Conservation (phyloP, 2,113 vertebrate genomes). For the Tamias sibiricus region DNA sequence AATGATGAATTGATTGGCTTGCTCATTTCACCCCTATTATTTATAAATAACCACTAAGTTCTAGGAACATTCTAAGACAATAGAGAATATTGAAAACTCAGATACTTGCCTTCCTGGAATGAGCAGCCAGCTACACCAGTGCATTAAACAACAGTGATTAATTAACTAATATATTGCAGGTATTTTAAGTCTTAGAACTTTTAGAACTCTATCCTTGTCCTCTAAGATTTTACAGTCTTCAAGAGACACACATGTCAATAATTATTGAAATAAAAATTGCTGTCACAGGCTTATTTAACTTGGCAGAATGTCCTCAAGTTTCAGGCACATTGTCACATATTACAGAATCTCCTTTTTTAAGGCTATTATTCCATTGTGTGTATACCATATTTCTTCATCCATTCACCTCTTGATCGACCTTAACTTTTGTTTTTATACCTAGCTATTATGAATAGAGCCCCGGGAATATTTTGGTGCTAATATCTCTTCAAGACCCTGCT, state of each 20-base stretch:
- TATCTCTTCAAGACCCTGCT: not conserved
- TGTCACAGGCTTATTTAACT: not conserved
- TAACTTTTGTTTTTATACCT: not conserved
- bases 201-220: not conserved
- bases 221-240: not conserved
- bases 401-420: not conserved
- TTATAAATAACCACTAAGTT: not conserved
- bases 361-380: not conserved
- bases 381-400: not conserved
- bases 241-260: not conserved
- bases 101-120: not conserved
- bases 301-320: not conserved
- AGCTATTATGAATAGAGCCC: not conserved
- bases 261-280: not conserved
- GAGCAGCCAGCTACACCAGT: not conserved
- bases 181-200: not conserved
- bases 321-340: not conserved
- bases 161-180: not conserved
- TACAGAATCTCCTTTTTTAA: not conserved
- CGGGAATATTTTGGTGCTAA: not conserved
- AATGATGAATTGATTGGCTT: not conserved
- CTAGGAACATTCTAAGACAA: not conserved
- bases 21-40: not conserved
- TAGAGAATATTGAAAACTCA: not conserved
- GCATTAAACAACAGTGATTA: not conserved